phyloP scores from a whole-genome alignment of 64 coral and sea anemone genomes.

The Montipora cactus region DNA sequence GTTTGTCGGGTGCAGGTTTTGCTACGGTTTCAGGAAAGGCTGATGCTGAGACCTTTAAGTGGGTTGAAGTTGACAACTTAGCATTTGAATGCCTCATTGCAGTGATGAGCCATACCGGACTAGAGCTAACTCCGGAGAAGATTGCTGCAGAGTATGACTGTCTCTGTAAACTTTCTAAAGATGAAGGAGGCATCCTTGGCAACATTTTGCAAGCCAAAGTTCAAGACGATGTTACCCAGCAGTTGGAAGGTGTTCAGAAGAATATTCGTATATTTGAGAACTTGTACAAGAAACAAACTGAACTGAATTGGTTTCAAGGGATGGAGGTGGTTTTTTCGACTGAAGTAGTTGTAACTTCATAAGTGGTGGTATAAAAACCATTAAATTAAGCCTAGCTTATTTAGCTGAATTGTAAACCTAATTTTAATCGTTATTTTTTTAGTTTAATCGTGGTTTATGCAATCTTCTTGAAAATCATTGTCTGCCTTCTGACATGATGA shows the following conservation, averaged over 20 bases:
- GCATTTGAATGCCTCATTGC: conserved; percentile 56
- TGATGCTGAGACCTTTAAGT: background rate
- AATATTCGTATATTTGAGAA: conserved; percentile 48
- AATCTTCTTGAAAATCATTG: too few species aligned
- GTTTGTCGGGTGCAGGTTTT: conserved; percentile 3
- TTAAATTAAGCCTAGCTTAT: too few species aligned
- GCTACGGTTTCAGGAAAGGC: background rate
- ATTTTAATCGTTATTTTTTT: too few species aligned
- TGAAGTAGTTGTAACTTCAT: conserved; percentile 43
- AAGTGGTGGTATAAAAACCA: background rate
- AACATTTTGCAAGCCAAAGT: conserved; percentile 35
- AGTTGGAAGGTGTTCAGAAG: conserved; percentile 26
- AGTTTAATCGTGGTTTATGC: too few species aligned
- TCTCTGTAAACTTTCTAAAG: conserved; percentile 14
- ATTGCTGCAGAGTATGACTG: conserved; percentile 46
- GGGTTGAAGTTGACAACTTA: conserved; percentile 51
- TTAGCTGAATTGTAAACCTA: too few species aligned
- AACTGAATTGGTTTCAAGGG: conserved; percentile 61
- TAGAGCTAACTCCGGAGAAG: conserved; percentile 51
- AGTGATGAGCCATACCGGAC: conserved; percentile 17
- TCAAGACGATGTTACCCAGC: conserved; percentile 32
- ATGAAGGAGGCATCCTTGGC: conserved; percentile 18
- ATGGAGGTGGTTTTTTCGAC: conserved; percentile 55
- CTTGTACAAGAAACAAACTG: conserved; percentile 64
- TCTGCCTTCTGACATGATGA: too few species aligned